These are phyloP conservation scores for Cartodere bifasciata DNA, from an alignment of 2,888 invertebrate species.

Conservation along the genomic window DNA sequence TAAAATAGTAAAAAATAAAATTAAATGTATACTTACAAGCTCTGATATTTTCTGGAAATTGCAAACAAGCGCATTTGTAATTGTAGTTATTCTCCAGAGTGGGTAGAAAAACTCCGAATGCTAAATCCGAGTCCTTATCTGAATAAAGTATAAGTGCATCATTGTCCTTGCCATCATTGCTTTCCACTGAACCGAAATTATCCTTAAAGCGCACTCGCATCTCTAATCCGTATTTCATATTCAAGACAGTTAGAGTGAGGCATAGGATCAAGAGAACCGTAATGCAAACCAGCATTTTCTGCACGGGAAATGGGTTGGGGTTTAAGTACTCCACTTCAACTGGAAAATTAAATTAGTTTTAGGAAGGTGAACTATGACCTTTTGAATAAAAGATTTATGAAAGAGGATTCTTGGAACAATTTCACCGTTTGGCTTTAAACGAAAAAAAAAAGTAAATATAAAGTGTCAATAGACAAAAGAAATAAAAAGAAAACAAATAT, in stretches of 20 bases:
- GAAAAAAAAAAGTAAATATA: too few species aligned
- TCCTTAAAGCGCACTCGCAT: conserved; percentile 38
- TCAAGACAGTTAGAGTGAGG: conserved; percentile 39
- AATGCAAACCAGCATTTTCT: conserved; percentile 39
- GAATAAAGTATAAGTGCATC: conserved; percentile 55
- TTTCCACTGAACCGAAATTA: conserved; percentile 35
- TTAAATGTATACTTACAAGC: conserved; percentile 21
- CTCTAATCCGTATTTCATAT: conserved; percentile 39
- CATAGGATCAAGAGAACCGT: conserved; percentile 38
- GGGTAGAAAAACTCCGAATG: conserved; percentile 47
- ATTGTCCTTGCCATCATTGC: conserved; percentile 43
- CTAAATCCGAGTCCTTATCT: conserved; percentile 48
- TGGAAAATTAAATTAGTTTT: conserved; percentile 20
- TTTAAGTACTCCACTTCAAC: conserved; percentile 25
- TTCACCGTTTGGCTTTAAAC: too few species aligned
- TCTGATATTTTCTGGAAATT: conserved; percentile 21
- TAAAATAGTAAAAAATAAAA: too few species aligned
- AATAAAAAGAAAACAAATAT: too few species aligned
- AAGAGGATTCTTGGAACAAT: too few species aligned
- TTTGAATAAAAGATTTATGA: too few species aligned
- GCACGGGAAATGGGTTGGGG: conserved; percentile 42
- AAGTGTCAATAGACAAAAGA: too few species aligned
- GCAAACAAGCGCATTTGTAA: conserved; percentile 48
- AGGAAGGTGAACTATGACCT: too few species aligned
- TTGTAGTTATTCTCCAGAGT: conserved; percentile 49